Base-by-base conservation (phyloP, 2,797 vertebrate species). In the Lepidocolaptes lacrymiger region DNA sequence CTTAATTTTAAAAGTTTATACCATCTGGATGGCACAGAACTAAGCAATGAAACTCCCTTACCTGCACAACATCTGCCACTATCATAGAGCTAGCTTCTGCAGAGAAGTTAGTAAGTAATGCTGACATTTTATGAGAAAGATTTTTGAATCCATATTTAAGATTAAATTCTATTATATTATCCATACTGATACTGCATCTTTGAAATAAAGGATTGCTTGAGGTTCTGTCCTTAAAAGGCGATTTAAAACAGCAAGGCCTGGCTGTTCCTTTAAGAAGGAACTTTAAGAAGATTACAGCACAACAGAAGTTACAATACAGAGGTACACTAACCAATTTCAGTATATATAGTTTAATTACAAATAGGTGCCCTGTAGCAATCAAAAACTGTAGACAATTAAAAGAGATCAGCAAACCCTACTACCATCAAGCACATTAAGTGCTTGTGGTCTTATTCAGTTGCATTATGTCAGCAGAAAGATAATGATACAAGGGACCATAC, bases 1-100 rank as follows among this genome's bases (percentile, higher is more conserved):
- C 97, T 98, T 98, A 97, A 98, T 98, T 97, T 97, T 92, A 96
- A 88, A 97, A 97, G 96, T 98, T 96, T 97, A 96, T 95, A 93
- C 74, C 97, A 96, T 94, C 89, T 96, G 93, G 80, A 95, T 83
- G 85, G 84, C 86, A 97, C 51, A 85, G 83, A 93, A 85, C 86
- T 94, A 85, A 95, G 76, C 95, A 62, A 80, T 59, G 94, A 97
- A 96, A 96, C 91, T 95, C 88, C 78, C 85, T 90, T 96, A 97
- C 91, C 89, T 96, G 72, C 86, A 95, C 61, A 91, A 46, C 96
- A 96, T 92, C 93, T 90, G 91, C 81, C 91, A 91, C 91, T 96
- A 96, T 52, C 94, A 96, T 81, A 89, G 72, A 89, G 84, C 81
- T 76, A 84, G 63, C 55, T 93, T 91, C 64, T 79, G 63, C 80